phyloP scores from a whole-genome alignment of 35 echinoderm and acorn worm species.

The Ophioderma brevispina region DNA sequence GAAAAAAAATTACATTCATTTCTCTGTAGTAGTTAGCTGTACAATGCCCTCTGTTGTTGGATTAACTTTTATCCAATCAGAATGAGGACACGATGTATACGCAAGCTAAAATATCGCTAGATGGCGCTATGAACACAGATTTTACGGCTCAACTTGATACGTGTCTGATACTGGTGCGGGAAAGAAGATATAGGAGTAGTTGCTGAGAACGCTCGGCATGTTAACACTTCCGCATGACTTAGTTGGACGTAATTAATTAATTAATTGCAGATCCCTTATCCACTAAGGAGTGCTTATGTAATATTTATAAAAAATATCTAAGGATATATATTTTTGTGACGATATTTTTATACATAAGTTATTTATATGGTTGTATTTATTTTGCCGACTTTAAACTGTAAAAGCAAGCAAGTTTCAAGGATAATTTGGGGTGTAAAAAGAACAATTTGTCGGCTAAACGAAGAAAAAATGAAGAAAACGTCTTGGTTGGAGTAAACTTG shows the following conservation, averaged over 20 bases:
- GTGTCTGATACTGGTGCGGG: too few relatives aligned
- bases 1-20: too few relatives aligned
- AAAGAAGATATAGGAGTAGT: too few relatives aligned
- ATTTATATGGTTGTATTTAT: slow-evolving; percentile 36
- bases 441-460: too few relatives aligned
- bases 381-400: background rate
- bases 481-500: too few relatives aligned
- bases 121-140: too few relatives aligned
- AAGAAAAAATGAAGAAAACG: too few relatives aligned
- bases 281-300: slow-evolving; percentile 32
- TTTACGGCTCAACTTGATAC: too few relatives aligned
- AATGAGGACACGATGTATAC: background rate
- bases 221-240: background rate
- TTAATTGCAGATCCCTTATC: background rate
- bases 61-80: too few relatives aligned
- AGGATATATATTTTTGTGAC: slow-evolving; percentile 55
- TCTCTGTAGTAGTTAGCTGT: too few relatives aligned
- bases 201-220: background rate
- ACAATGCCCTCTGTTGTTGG: too few relatives aligned
- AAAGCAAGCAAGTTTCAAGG: background rate
- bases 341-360: slow-evolving; percentile 61
- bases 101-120: background rate
- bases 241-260: background rate
- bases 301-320: slow-evolving; percentile 53
- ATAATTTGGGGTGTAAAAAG: too few relatives aligned